Conservation (phyloP, 1,140 invertebrate species). For the Macrobrachium rosenbergii region DNA sequence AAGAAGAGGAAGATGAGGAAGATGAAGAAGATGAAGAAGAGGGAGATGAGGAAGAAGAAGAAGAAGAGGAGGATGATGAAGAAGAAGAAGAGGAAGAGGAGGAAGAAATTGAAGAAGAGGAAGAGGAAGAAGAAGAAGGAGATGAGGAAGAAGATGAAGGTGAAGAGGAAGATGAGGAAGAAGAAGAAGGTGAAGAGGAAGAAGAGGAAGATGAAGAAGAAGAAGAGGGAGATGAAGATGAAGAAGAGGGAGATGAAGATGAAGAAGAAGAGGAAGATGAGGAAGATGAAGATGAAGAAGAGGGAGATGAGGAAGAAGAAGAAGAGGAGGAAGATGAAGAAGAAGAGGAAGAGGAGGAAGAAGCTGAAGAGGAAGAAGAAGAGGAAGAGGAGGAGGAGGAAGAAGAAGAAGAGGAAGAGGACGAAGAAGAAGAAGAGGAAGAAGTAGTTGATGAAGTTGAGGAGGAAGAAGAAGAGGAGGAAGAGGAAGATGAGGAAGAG, state of each 20-base stretch:
- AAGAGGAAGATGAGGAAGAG: neutral
- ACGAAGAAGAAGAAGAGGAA: neutral
- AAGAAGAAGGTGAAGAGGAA: neutral
- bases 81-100: neutral
- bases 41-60: neutral
- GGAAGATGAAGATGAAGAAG: neutral
- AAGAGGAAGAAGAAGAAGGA: neutral
- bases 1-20: neutral
- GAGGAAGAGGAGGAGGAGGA: neutral
- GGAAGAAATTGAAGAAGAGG: neutral
- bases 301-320: neutral
- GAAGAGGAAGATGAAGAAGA: slow-evolving; percentile 3
- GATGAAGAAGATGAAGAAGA: neutral
- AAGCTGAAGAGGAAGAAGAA: neutral
- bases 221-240: neutral
- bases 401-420: slow-evolving; percentile 5
- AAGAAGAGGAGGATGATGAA: neutral
- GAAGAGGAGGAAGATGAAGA: neutral
- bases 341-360: neutral
- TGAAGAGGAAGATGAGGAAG: neutral
- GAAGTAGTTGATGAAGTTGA: neutral
- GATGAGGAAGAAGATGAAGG: neutral
- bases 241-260: neutral
- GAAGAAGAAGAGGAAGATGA: neutral
- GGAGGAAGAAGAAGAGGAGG: neutral